phyloP scores from a whole-genome alignment of 2,113 vertebrate genomes.

The Columba livia region DNA sequence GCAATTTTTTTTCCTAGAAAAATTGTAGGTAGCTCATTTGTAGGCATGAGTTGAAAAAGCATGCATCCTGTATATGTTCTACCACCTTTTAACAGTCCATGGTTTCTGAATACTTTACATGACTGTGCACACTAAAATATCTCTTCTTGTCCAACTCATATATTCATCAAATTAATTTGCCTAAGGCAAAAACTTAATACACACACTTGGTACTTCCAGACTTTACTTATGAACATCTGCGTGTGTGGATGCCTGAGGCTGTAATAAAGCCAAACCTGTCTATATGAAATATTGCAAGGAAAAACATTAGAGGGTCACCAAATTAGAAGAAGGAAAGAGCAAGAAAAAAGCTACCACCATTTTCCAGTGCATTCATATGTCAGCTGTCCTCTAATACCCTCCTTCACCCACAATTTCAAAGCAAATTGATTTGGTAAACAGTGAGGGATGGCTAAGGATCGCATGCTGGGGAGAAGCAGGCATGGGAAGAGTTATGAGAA shows the following conservation, averaged over 20 bases:
- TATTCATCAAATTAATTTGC: neutral
- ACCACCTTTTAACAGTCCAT: neutral
- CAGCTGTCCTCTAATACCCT: neutral
- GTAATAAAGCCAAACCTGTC: constrained; percentile 29
- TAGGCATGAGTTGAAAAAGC: neutral
- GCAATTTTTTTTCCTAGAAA: neutral
- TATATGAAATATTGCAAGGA: neutral
- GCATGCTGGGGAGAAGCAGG: neutral
- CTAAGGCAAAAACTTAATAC: constrained; percentile 21
- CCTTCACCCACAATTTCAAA: neutral
- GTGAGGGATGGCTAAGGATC: neutral
- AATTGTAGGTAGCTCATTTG: neutral
- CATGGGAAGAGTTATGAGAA: neutral
- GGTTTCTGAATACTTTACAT: neutral
- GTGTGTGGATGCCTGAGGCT: neutral
- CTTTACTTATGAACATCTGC: constrained; percentile 19
- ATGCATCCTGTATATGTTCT: neutral
- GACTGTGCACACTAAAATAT: neutral
- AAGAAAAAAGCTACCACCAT: neutral
- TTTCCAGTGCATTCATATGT: neutral
- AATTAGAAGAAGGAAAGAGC: neutral
- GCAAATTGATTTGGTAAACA: neutral
- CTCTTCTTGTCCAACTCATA: neutral
- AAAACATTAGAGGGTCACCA: constrained; percentile 1
- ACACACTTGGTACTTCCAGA: neutral